A percentile compares a stretch with the other conserved stretches of the same genome.
Conservation (phyloP, 2,888 invertebrate species). For the Scotopteryx bipunctaria region DNA sequence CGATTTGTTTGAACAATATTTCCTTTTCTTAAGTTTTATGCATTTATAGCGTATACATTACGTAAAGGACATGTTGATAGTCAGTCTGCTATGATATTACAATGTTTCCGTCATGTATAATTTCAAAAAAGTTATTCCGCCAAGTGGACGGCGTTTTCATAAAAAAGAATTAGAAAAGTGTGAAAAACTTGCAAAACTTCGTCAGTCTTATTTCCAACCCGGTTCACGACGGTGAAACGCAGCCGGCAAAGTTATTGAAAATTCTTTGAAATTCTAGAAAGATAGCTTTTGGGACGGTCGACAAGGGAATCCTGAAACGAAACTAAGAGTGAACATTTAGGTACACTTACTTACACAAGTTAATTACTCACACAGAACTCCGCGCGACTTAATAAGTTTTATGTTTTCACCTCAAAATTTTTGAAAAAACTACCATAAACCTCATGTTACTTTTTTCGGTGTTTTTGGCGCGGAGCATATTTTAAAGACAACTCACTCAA, state of each 20-base stretch:
- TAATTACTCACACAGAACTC: slow-evolving; percentile 25
- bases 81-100: slow-evolving; percentile 61
- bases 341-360: slow-evolving; percentile 30
- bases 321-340: slow-evolving; percentile 21
- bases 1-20: not conserved
- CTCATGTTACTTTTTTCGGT: too few species aligned
- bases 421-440: too few species aligned
- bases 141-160: slow-evolving; percentile 45
- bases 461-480: not conserved
- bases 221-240: slow-evolving; percentile 47
- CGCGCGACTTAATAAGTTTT: too few species aligned
- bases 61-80: slow-evolving; percentile 50
- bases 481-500: not conserved
- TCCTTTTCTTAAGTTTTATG: slow-evolving; percentile 2
- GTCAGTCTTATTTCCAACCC: slow-evolving; percentile 75
- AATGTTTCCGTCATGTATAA: slow-evolving; percentile 45
- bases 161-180: slow-evolving; percentile 70
- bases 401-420: too few species aligned
- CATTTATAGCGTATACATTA: slow-evolving; percentile 53
- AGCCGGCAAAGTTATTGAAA: slow-evolving; percentile 28
- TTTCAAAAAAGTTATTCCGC: slow-evolving; percentile 37
- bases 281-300: slow-evolving; percentile 29
- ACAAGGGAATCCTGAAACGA: slow-evolving; percentile 27
- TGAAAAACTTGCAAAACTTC: slow-evolving; percentile 66
- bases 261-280: slow-evolving; percentile 28